A percentile compares a stretch with the other conserved stretches of the same genome.
phyloP scores from a whole-genome alignment of 2,888 invertebrate genomes.

The Branchipolynoe longqiensis region DNA sequence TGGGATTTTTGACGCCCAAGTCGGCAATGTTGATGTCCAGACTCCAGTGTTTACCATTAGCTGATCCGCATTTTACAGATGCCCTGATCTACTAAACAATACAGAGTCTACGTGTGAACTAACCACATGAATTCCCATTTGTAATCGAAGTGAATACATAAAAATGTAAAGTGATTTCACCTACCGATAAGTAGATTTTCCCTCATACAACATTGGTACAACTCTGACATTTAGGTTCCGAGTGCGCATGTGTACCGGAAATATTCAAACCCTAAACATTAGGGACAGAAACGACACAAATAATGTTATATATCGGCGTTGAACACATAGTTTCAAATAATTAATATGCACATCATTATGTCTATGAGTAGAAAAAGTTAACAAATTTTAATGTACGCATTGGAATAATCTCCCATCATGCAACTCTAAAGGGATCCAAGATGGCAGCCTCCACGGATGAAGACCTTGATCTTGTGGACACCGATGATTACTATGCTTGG shows the following conservation, averaged over 20 bases:
- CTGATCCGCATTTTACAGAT: neutral
- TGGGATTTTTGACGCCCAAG: slow-evolving; percentile 39
- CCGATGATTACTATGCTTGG: slow-evolving; percentile 69
- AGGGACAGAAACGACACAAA: neutral
- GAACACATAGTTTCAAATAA: neutral
- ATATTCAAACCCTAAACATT: slow-evolving; percentile 41
- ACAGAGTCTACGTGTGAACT: too few relatives aligned
- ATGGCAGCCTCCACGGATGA: slow-evolving; percentile 65
- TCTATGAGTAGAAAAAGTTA: neutral
- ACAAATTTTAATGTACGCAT: neutral
- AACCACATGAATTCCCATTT: neutral
- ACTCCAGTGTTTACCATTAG: neutral
- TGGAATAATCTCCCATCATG: neutral
- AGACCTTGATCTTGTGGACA: slow-evolving; percentile 65
- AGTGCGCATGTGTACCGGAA: slow-evolving; percentile 60
- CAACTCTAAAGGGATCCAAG: slow-evolving; percentile 37
- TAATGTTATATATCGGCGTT: neutral
- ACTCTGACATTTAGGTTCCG: slow-evolving; percentile 49
- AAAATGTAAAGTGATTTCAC: slow-evolving; percentile 34
- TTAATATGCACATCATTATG: neutral
- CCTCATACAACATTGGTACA: slow-evolving; percentile 39
- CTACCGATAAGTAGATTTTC: slow-evolving; percentile 37
- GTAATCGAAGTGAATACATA: neutral
- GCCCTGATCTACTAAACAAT: neutral
- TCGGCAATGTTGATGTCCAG: slow-evolving; percentile 11